A percentile compares a stretch with the other conserved stretches of the same genome.
These are phyloP conservation scores for Parnassius smintheus DNA, from an alignment of 2,888 invertebrate species.

Conservation along the genomic window DNA sequence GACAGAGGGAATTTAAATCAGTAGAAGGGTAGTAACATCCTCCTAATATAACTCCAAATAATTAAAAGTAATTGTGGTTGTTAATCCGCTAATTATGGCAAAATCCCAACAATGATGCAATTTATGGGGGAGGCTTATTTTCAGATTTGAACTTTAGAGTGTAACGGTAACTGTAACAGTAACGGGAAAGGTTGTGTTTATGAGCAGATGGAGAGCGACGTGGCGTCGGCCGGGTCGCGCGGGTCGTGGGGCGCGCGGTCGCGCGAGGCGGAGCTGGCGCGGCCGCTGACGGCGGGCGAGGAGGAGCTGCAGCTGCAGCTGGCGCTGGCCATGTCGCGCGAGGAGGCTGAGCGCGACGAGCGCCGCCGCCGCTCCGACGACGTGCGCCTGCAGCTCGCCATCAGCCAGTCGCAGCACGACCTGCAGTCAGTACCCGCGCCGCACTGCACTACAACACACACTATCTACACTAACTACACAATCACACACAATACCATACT, in stretches of 20 bases:
- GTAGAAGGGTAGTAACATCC: too few species aligned
- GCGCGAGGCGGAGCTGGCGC: constrained; percentile 92
- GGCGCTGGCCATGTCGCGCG: constrained; percentile 98
- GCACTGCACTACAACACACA: not conserved
- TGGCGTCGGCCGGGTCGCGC: constrained; percentile 5
- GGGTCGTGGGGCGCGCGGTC: constrained; percentile 38
- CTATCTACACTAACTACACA: not conserved
- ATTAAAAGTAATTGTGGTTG: too few species aligned
- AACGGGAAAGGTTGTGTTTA: too few species aligned
- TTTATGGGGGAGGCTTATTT: too few species aligned
- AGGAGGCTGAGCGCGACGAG: constrained; percentile 98
- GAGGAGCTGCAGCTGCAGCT: constrained; percentile 99
- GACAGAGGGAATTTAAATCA: too few species aligned
- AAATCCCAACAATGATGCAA: too few species aligned
- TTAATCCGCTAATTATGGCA: too few species aligned
- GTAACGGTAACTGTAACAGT: too few species aligned
- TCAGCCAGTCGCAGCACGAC: constrained; percentile 96
- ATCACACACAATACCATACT: not conserved
- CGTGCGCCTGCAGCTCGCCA: constrained; percentile 95
- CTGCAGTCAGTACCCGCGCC: constrained; percentile 84
- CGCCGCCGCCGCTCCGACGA: constrained; percentile 96
- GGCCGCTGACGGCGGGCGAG: constrained; percentile 98
- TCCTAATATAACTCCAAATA: too few species aligned
- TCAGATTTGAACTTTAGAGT: too few species aligned
- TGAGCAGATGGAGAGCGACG: too few species aligned